These are phyloP conservation scores for Drosophila aldrichi DNA, from an alignment of 2,888 invertebrate genomes.

Conservation along the genomic window DNA sequence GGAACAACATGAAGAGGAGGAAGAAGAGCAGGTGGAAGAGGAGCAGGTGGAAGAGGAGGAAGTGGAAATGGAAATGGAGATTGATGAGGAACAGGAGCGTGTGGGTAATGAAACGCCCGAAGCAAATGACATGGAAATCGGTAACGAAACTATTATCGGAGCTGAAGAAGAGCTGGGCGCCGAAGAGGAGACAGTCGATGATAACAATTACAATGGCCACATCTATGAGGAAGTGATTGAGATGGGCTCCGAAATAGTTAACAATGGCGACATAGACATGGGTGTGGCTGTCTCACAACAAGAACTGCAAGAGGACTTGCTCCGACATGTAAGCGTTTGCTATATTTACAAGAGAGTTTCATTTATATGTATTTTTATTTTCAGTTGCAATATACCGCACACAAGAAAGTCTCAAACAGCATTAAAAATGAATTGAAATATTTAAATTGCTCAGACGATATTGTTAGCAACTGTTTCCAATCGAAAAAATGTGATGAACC, in stretches of 20 bases:
- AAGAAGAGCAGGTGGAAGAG: not conserved
- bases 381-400: slow-evolving; percentile 1
- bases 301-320: not conserved
- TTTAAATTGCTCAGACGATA: not conserved
- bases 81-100: slow-evolving; percentile 22
- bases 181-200: slow-evolving; percentile 46
- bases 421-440: slow-evolving; percentile 2
- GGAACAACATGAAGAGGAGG: not conserved
- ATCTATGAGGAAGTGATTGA: slow-evolving; percentile 23
- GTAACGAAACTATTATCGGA: slow-evolving; percentile 72
- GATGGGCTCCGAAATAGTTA: slow-evolving; percentile 11
- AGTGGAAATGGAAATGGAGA: not conserved
- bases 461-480: not conserved
- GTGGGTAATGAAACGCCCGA: slow-evolving; percentile 44
- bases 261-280: slow-evolving; percentile 11
- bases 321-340: slow-evolving; percentile 23
- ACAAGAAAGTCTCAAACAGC: not conserved
- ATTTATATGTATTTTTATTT: not conserved
- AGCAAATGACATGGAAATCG: slow-evolving; percentile 48
- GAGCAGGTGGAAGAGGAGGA: slow-evolving; percentile 1
- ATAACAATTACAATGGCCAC: slow-evolving; percentile 47
- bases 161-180: slow-evolving; percentile 58
- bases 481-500: slow-evolving; percentile 6
- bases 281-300: slow-evolving; percentile 10
- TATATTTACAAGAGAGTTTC: not conserved